A percentile compares a stretch with the other conserved stretches of the same genome.
Evolutionary conservation across 2,797 vertebrate species (phyloP).

Genomic region (Garrulus glandarius): DNA sequence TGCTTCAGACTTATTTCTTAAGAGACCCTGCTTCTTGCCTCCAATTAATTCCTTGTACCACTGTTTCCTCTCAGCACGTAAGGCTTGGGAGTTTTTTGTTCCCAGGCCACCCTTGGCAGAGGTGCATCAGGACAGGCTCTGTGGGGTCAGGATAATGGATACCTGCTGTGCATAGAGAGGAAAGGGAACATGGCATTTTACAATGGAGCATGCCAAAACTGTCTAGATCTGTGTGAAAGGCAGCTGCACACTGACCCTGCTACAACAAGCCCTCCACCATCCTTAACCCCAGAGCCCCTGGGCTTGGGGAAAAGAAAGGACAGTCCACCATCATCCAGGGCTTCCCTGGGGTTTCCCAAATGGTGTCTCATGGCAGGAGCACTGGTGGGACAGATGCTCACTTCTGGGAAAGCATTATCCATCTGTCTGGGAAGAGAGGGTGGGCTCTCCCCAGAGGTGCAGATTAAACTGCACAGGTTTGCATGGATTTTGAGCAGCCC

Average conservation of each 20-base stretch:
- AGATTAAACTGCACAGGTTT: neutral
- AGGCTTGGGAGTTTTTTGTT: neutral
- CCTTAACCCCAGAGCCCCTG: neutral
- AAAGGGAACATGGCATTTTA: neutral
- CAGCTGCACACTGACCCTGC: neutral
- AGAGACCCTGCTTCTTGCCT: neutral
- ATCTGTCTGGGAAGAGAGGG: neutral
- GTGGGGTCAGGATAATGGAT: neutral
- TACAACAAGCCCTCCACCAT: neutral
- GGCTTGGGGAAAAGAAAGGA: neutral
- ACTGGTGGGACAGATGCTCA: neutral
- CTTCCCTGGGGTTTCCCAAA: neutral
- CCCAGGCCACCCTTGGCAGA: neutral
- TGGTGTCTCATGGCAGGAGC: neutral
- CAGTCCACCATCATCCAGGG: neutral
- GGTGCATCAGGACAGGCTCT: neutral
- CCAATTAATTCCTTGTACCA: rapidly evolving
- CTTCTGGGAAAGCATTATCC: neutral
- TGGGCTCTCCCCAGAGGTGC: neutral
- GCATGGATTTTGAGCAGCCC: neutral
- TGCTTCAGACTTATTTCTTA: neutral
- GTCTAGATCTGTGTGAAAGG: neutral
- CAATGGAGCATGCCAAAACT: neutral
- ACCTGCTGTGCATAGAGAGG: neutral
- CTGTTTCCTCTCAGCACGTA: rapidly evolving